A percentile compares a stretch with the other conserved stretches of the same genome.
These are phyloP conservation scores for Drosophila leonis DNA, from an alignment of 2,888 invertebrate genomes.

Conservation along the genomic window DNA sequence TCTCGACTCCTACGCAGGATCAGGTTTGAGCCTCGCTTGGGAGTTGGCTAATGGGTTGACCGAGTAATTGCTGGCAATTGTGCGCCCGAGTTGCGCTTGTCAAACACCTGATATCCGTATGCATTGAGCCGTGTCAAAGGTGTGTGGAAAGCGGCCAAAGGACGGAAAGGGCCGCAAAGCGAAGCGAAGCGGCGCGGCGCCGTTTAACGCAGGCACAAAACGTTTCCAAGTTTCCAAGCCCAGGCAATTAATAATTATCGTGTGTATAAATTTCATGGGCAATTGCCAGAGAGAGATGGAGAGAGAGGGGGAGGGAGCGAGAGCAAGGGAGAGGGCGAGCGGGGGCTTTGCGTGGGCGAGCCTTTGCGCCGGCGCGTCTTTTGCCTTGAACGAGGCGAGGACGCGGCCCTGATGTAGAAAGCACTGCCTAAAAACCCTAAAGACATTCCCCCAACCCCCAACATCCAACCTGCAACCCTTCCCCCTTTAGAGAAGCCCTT, in stretches of 20 bases:
- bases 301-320: neutral
- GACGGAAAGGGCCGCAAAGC: constrained; percentile 6
- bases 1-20: constrained; percentile 14
- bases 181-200: constrained; percentile 20
- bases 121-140: constrained; percentile 82
- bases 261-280: constrained; percentile 81
- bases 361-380: constrained; percentile 13
- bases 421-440: constrained; percentile 16
- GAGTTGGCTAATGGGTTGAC: constrained; percentile 23
- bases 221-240: constrained; percentile 34
- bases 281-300: constrained; percentile 63
- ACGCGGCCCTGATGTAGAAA: constrained; percentile 47
- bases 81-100: constrained; percentile 53
- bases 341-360: constrained; percentile 61
- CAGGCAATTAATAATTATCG: constrained; percentile 78
- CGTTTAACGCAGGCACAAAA: constrained; percentile 35
- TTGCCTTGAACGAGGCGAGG: constrained; percentile 64
- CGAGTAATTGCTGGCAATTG: constrained; percentile 57
- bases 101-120: constrained; percentile 82
- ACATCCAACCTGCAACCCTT: neutral
- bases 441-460: too few relatives aligned
- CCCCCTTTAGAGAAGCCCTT: neutral
- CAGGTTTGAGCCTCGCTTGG: neutral
- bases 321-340: neutral
- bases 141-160: constrained; percentile 70